Evolutionary conservation across 2,113 vertebrate genomes (phyloP).

Genomic region (Xyrauchen texanus): DNA sequence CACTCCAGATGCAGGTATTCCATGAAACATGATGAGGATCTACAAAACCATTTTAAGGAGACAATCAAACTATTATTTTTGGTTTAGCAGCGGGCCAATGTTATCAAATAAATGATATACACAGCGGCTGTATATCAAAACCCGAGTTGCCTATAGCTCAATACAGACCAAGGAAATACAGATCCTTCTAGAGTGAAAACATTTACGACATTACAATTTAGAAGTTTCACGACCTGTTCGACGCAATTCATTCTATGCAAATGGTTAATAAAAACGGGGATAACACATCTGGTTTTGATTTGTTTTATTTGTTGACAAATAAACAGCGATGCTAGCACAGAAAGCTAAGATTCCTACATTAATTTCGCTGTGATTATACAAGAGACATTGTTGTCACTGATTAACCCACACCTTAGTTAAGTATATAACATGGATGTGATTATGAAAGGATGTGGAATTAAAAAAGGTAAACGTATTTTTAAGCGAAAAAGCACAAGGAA

Average conservation of each 20-base stretch:
- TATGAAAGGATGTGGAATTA: background rate
- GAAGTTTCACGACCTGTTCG: background rate
- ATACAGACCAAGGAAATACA: background rate
- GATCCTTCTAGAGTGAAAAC: background rate
- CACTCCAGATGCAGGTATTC: slow-evolving; percentile 73
- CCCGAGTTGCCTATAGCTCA: background rate
- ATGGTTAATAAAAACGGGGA: background rate
- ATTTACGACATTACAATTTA: background rate
- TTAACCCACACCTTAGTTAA: too few species aligned
- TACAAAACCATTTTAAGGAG: background rate
- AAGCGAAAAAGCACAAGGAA: background rate
- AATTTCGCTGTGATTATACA: background rate
- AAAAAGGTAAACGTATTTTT: background rate
- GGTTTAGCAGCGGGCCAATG: too few species aligned
- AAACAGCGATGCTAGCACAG: background rate
- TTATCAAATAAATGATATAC: background rate
- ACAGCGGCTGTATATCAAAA: background rate
- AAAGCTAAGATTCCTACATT: background rate
- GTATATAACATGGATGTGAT: background rate
- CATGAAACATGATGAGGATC: slow-evolving; percentile 76
- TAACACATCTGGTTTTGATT: background rate
- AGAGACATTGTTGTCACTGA: background rate
- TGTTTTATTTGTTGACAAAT: slow-evolving; percentile 10
- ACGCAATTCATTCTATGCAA: background rate
- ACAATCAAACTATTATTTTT: background rate